Percentiles rank a stretch among this genome's conserved stretches.
Evolutionary conservation across 2,797 vertebrate species (phyloP).

Genomic region (Manis javanica): DNA sequence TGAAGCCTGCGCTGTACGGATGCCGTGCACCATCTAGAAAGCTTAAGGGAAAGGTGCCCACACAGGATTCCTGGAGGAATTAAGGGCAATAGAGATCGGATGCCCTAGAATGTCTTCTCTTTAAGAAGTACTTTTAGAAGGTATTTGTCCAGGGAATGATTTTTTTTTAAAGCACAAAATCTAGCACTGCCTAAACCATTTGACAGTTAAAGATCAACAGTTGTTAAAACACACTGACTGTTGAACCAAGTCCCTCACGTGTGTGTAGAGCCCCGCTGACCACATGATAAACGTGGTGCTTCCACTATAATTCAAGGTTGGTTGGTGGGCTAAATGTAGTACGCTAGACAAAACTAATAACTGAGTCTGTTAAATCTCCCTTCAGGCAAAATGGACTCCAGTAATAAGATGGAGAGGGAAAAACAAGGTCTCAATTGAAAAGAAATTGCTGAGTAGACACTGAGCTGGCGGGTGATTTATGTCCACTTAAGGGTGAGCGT

Average conservation of each 20-base stretch:
- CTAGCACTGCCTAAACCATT: constrained; percentile 34
- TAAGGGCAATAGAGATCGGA: background rate
- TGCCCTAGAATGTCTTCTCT: background rate
- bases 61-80: background rate
- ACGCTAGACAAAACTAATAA: constrained; percentile 73
- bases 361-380: constrained; percentile 71
- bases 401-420: constrained; percentile 37
- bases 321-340: constrained; percentile 47
- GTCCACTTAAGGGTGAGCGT: background rate
- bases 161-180: constrained; percentile 45
- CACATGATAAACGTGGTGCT: constrained; percentile 73
- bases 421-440: background rate
- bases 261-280: constrained; percentile 53
- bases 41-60: background rate
- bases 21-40: background rate
- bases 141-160: constrained; percentile 42
- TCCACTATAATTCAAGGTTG: constrained; percentile 10
- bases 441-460: background rate
- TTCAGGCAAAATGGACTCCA: constrained; percentile 43
- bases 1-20: background rate
- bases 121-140: background rate
- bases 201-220: constrained; percentile 77
- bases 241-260: constrained; percentile 75
- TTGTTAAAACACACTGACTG: constrained; percentile 76
- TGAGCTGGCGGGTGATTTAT: background rate